Percentiles rank a stretch among this genome's conserved stretches.
Conservation (phyloP, 2,888 invertebrate genomes). For the Hipparchia semele region DNA sequence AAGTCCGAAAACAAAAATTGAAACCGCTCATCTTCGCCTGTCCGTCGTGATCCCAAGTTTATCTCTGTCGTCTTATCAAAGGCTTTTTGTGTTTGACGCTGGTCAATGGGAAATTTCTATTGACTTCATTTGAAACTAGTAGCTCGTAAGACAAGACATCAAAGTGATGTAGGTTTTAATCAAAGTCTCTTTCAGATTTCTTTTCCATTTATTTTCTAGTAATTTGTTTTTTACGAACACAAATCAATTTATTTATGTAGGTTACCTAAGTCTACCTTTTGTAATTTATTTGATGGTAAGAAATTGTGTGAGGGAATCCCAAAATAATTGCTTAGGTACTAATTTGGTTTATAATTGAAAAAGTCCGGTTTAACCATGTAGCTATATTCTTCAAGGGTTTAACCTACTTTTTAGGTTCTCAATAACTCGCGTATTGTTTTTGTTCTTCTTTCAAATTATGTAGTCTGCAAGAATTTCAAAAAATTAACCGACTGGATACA, state of each 20-base stretch:
- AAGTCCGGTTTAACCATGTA: too few relatives aligned
- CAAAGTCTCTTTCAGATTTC: conserved; percentile 19
- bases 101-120: conserved; percentile 29
- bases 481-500: too few relatives aligned
- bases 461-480: too few relatives aligned
- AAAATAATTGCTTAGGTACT: too few relatives aligned
- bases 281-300: background rate
- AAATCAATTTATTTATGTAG: background rate
- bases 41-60: conserved; percentile 11
- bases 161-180: conserved; percentile 37
- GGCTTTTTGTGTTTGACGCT: conserved; percentile 30
- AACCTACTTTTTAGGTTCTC: too few relatives aligned
- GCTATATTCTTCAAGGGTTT: too few relatives aligned
- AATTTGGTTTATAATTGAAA: too few relatives aligned
- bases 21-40: background rate
- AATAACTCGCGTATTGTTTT: too few relatives aligned
- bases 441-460: too few relatives aligned
- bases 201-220: background rate
- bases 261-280: too few relatives aligned
- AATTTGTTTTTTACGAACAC: conserved; percentile 26
- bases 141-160: conserved; percentile 32
- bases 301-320: too few relatives aligned
- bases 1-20: conserved; percentile 4
- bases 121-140: conserved; percentile 39
- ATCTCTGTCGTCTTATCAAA: conserved; percentile 33